A percentile compares a stretch with the other conserved stretches of the same genome.
These are phyloP conservation scores for Saturnia pavonia DNA, from an alignment of 2,888 invertebrate species.

Conservation along the genomic window DNA sequence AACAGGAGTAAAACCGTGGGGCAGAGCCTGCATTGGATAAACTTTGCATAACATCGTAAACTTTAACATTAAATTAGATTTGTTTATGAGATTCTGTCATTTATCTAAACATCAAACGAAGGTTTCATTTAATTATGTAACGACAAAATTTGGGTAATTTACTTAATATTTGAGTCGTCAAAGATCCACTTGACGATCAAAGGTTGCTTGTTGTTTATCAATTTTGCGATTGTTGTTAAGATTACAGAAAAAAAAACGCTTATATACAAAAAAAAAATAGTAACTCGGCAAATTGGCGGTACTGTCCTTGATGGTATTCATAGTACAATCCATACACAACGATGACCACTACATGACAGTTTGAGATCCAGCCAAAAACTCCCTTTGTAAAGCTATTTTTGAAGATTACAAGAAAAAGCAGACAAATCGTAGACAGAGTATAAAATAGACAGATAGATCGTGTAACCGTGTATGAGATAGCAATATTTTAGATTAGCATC, in stretches of 20 bases:
- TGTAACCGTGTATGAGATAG: no score
- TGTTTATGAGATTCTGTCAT: not conserved
- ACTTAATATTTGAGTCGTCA: not conserved
- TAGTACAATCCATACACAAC: no score
- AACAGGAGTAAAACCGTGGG: not conserved
- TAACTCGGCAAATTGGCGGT: no score
- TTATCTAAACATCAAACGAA: not conserved
- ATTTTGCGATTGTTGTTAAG: not conserved
- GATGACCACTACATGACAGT: no score
- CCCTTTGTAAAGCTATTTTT: no score
- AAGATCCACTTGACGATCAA: not conserved
- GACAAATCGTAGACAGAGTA: no score
- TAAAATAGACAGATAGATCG: no score
- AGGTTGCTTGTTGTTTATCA: not conserved
- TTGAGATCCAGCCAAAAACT: no score
- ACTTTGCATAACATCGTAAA: not conserved
- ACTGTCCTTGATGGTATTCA: no score
- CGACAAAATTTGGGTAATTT: not conserved
- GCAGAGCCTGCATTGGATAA: not conserved
- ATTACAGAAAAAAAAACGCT: not conserved
- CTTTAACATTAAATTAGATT: not conserved
- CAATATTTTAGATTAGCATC: no score
- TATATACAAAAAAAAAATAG: no score
- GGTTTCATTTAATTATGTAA: not conserved
- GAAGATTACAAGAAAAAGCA: no score